phyloP scores from a whole-genome alignment of 2,797 vertebrate genomes.

The Acridotheres tristis region DNA sequence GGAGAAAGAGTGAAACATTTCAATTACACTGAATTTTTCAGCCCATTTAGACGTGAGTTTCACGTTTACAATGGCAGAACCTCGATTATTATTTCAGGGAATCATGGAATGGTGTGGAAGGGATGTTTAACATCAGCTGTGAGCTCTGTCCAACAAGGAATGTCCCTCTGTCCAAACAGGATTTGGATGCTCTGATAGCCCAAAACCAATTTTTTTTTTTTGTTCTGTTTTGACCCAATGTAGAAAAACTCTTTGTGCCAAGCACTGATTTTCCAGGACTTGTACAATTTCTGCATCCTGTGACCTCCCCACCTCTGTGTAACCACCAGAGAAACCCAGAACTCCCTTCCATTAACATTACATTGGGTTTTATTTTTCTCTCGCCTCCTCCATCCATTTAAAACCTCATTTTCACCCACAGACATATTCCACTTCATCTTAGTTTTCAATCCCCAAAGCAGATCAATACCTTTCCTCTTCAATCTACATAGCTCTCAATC shows the following conservation, averaged over 20 bases:
- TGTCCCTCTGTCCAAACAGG: background rate
- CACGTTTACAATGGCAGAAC: fast-evolving
- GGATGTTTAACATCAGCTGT: background rate
- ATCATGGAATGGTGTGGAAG: background rate
- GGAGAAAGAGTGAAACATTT: background rate
- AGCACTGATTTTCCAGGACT: background rate
- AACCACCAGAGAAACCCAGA: background rate
- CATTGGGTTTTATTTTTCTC: background rate
- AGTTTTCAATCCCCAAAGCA: constrained; percentile 50
- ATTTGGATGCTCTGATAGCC: background rate
- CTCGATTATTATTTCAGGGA: background rate
- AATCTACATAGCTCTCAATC: constrained; percentile 53
- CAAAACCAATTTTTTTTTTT: background rate
- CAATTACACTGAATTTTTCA: background rate
- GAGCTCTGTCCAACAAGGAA: background rate
- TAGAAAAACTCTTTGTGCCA: background rate
- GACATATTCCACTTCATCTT: constrained; percentile 39
- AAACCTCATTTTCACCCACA: constrained; percentile 31
- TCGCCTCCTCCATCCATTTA: background rate
- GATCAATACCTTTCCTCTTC: constrained; percentile 30
- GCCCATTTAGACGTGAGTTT: background rate
- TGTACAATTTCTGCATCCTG: background rate
- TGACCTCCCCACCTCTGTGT: background rate
- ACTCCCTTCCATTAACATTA: background rate
- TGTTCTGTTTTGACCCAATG: background rate